phyloP scores from a whole-genome alignment of 2,888 invertebrate genomes.

The Deladenus siricidicola region DNA sequence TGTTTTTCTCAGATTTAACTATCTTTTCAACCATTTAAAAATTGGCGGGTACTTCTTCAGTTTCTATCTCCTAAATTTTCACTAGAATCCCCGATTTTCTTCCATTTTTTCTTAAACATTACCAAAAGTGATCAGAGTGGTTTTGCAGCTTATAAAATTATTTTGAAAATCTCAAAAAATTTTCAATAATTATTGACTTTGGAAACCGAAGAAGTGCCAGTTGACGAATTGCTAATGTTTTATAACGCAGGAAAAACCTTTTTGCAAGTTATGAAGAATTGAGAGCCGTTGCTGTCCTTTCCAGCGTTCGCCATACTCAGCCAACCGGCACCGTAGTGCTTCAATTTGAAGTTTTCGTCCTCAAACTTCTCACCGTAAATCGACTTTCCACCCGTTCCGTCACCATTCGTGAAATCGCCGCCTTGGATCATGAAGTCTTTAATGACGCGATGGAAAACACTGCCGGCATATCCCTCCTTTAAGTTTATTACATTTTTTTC shows the following conservation, averaged over 20 bases:
- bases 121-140: too few species aligned
- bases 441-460: constrained; percentile 71
- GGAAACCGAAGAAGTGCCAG: too few species aligned
- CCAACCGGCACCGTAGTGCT: constrained; percentile 72
- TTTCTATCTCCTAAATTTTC: too few species aligned
- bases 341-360: constrained; percentile 19
- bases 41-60: too few species aligned
- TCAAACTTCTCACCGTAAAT: constrained; percentile 55
- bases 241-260: constrained; percentile 60
- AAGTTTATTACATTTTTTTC: constrained; percentile 2
- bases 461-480: constrained; percentile 31
- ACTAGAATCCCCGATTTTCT: too few species aligned
- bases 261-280: constrained; percentile 79
- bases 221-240: too few species aligned
- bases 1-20: too few species aligned
- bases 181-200: too few species aligned
- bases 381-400: constrained; percentile 56
- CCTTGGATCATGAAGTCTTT: constrained; percentile 58
- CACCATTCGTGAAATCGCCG: constrained; percentile 54
- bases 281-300: constrained; percentile 72
- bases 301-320: constrained; percentile 77
- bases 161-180: too few species aligned
- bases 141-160: too few species aligned
- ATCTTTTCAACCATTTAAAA: too few species aligned
- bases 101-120: too few species aligned